Base-by-base conservation (phyloP, 2,113 vertebrate species). In the Vireo altiloquus region DNA sequence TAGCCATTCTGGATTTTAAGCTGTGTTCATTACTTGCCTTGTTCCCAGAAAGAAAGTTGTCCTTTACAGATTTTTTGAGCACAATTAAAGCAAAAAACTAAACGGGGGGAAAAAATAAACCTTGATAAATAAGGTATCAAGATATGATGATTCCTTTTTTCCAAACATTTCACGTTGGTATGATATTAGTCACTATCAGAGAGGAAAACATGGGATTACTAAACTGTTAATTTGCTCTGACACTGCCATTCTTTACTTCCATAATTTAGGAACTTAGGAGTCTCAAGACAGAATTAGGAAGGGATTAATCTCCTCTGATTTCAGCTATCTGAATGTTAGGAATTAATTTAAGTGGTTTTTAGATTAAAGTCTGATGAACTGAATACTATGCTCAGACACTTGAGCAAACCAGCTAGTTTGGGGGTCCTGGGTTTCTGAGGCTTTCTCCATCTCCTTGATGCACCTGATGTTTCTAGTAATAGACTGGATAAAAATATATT, bases 21-120 rank as follows among this genome's bases (percentile, higher is more conserved):
- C 28, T 27, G 19, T 37, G 28, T 52, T 81, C 21, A 37, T 71
- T 84, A 60, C 19, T 82, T 71, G 10, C 4, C 6, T 66, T 82
- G 6, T 21, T 71, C 15, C 35, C 56, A 25, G 39, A 37, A 63
- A 64, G 9, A 88, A 78, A 64, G 21, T 33, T 68, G 72, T 75
- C 23, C 17, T 50, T 64, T 68, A 68, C 5, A 44, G 19, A 52
- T 25, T 66, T 71, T 5, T 49, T 64, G 28, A 71, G 25, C 4
- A 74, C 52, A 30, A 30, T 28, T 61, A 33, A 69, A 70, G 4
- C 42, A 68, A 68, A 82, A 90, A 28, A 35, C 11, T 6, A 60
- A 68, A 39, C 3, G n/a, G 28, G 12, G 24, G 5, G 0, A 16
- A 16, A 52, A 69, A 19, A 0, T 0, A 7, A 24, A 2, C 9